These are phyloP conservation scores for Okamejei kenojei DNA, from an alignment of 2,797 vertebrate species.

Conservation along the genomic window DNA sequence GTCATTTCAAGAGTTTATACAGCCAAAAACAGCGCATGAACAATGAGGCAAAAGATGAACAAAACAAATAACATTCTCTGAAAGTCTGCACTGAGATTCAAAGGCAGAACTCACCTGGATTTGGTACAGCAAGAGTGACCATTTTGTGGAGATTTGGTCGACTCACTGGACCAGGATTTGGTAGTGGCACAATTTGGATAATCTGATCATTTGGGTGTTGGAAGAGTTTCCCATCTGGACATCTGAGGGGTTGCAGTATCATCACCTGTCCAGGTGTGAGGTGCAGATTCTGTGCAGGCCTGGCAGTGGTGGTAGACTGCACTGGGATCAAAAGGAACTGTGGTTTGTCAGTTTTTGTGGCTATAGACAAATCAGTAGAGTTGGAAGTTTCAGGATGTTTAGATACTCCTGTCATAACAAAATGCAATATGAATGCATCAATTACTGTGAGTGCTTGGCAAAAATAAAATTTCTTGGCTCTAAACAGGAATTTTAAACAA, in stretches of 20 bases:
- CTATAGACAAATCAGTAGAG: constrained; percentile 50
- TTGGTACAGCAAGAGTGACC: constrained; percentile 50
- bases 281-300: constrained; percentile 48
- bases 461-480: not conserved
- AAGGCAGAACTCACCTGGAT: constrained; percentile 56
- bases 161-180: no score
- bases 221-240: constrained; percentile 63
- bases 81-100: not conserved
- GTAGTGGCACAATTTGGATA: no score
- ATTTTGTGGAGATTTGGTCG: constrained; percentile 55
- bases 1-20: not conserved
- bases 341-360: constrained; percentile 55
- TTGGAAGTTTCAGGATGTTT: constrained; percentile 48
- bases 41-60: not conserved
- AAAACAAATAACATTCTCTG: not conserved
- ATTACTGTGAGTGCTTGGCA: not conserved
- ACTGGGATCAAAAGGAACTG: constrained; percentile 66
- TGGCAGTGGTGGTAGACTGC: constrained; percentile 54
- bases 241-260: constrained; percentile 70
- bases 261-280: constrained; percentile 58
- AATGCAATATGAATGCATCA: constrained; percentile 45
- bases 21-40: not conserved
- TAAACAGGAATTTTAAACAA: not conserved
- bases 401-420: constrained; percentile 48
- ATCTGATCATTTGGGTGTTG: no score